A percentile compares a stretch with the other conserved stretches of the same genome.
phyloP scores from a whole-genome alignment of 2,113 vertebrate species.

The Myotis davidii region DNA sequence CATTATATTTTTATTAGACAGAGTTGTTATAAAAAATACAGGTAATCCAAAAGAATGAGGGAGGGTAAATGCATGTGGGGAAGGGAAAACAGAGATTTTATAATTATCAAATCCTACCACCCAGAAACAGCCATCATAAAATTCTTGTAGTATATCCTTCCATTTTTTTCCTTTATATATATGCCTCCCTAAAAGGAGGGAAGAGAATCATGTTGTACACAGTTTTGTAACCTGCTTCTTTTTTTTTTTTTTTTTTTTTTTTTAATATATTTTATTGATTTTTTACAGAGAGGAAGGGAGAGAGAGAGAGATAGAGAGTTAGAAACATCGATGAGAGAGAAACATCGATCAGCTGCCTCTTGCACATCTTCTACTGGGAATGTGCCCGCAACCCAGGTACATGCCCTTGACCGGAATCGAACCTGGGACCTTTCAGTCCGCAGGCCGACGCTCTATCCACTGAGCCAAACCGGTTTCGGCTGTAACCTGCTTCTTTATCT shows the following conservation, averaged over 20 bases:
- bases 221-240: constrained; percentile 18
- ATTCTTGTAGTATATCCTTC: neutral
- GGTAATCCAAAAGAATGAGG: neutral
- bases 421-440: no score
- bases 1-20: constrained; percentile 21
- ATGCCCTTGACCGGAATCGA: no score
- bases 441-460: no score
- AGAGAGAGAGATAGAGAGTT: no score
- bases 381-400: no score
- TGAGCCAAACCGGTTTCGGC: no score
- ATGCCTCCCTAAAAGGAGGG: neutral
- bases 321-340: no score
- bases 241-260: no score
- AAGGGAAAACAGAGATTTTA: neutral
- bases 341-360: no score
- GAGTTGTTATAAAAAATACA: constrained; percentile 3
- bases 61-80: neutral
- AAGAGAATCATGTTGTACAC: neutral
- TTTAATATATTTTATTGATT: no score
- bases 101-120: neutral
- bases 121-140: neutral
- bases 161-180: neutral
- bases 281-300: no score
- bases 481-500: neutral
- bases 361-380: no score